Percentiles rank a stretch among this genome's conserved stretches.
These are phyloP conservation scores for Zoanthus sociatus DNA, from an alignment of 92 coral and sea anemone species.

Conservation along the genomic window DNA sequence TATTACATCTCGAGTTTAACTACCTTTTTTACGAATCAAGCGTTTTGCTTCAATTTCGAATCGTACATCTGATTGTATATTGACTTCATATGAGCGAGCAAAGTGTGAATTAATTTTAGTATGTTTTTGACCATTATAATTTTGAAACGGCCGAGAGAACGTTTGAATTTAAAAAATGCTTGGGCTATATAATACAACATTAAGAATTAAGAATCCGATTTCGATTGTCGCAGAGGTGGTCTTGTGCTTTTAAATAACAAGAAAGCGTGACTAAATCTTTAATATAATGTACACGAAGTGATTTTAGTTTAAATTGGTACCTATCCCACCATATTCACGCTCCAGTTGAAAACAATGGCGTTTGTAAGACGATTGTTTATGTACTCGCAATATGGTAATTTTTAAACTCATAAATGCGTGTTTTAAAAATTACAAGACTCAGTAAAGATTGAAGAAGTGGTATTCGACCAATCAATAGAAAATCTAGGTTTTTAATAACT, in stretches of 20 bases:
- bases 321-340: background rate
- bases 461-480: background rate
- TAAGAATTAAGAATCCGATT: background rate
- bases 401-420: background rate
- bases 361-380: background rate
- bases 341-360: background rate
- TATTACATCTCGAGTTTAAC: background rate
- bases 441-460: background rate
- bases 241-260: constrained; percentile 19
- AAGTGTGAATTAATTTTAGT: background rate
- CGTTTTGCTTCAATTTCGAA: constrained; percentile 8
- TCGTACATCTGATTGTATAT: background rate
- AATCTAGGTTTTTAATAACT: background rate
- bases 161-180: background rate
- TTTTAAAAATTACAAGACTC: background rate
- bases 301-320: constrained; percentile 9
- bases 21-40: background rate
- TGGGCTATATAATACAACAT: background rate
- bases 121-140: background rate
- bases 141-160: background rate
- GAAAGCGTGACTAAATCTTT: constrained; percentile 44
- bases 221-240: background rate
- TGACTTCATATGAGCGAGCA: background rate
- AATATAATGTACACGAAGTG: constrained; percentile 15
- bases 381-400: no score